Evolutionary conservation across 1,140 invertebrate species (phyloP).

Genomic region (Globodera ellingtonae): DNA sequence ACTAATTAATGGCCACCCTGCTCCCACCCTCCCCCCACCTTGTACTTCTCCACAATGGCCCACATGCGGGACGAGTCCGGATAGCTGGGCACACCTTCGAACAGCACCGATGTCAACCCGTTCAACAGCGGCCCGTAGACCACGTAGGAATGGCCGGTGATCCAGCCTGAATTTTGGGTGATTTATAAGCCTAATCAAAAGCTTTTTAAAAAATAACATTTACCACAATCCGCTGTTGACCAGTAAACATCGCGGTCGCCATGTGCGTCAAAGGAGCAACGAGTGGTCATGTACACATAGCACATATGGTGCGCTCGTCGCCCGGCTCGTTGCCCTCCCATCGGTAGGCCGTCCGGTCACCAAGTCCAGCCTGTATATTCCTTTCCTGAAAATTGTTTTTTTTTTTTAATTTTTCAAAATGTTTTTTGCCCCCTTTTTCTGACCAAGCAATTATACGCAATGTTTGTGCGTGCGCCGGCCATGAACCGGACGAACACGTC

Average conservation of each 20-base stretch:
- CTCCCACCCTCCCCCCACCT: slow-evolving; percentile 70
- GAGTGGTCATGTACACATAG: slow-evolving; percentile 72
- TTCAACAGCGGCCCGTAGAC: slow-evolving; percentile 91
- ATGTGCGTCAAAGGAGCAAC: slow-evolving; percentile 84
- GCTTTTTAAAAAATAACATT: too few species aligned
- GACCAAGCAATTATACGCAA: slow-evolving; percentile 92
- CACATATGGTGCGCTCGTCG: slow-evolving; percentile 80
- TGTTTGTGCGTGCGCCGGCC: slow-evolving; percentile 88
- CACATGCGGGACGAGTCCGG: slow-evolving; percentile 79
- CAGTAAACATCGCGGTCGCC: slow-evolving; percentile 83
- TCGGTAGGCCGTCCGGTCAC: slow-evolving; percentile 83
- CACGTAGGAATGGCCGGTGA: slow-evolving; percentile 86
- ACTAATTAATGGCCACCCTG: too few species aligned
- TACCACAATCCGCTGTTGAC: slow-evolving; percentile 91
- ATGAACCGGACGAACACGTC: slow-evolving; percentile 90
- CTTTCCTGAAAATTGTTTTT: background rate
- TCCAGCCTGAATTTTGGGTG: slow-evolving; percentile 76
- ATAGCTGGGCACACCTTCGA: slow-evolving; percentile 86
- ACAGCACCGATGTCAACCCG: slow-evolving; percentile 89
- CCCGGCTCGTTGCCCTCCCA: slow-evolving; percentile 74
- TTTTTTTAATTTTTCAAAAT: slow-evolving; percentile 1
- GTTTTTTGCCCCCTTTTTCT: slow-evolving; percentile 76
- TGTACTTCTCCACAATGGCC: slow-evolving; percentile 88
- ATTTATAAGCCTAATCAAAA: background rate
- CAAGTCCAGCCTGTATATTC: slow-evolving; percentile 69